A percentile compares a stretch with the other conserved stretches of the same genome.
Evolutionary conservation across 2,113 vertebrate genomes (phyloP).

Genomic region (Oncorhynchus keta): DNA sequence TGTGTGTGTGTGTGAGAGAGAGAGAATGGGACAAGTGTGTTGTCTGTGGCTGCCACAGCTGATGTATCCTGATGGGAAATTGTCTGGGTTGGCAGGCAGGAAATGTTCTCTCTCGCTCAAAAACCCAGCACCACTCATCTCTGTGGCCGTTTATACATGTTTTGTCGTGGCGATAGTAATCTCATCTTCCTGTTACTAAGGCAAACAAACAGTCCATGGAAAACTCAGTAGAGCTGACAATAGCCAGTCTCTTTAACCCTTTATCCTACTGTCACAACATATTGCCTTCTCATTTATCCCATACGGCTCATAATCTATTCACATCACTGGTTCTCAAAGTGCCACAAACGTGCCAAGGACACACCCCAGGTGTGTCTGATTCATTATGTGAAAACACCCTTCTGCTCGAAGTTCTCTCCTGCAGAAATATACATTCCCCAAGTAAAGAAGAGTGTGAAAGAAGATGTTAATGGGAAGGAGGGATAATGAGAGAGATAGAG

Average conservation of each 20-base stretch:
- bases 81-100: conserved; percentile 45
- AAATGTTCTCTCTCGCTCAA: conserved; percentile 21
- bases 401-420: not conserved
- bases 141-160: not conserved
- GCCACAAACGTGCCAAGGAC: not conserved
- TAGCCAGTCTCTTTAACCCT: not conserved
- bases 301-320: not conserved
- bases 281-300: not conserved
- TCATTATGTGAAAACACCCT: not conserved
- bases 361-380: no score
- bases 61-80: conserved; percentile 44
- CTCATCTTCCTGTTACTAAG: not conserved
- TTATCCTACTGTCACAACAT: not conserved
- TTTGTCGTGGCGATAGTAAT: not conserved
- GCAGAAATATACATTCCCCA: not conserved
- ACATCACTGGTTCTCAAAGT: no score
- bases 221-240: no score
- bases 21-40: not conserved
- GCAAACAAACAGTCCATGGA: not conserved
- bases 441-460: conserved; percentile 21
- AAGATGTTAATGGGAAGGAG: not conserved
- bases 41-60: conserved; percentile 24
- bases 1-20: not conserved
- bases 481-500: conserved; percentile 65
- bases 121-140: no score